A percentile compares a stretch with the other conserved stretches of the same genome.
Conservation (phyloP, 1,140 invertebrate species). For the Steinernema khuongi region DNA sequence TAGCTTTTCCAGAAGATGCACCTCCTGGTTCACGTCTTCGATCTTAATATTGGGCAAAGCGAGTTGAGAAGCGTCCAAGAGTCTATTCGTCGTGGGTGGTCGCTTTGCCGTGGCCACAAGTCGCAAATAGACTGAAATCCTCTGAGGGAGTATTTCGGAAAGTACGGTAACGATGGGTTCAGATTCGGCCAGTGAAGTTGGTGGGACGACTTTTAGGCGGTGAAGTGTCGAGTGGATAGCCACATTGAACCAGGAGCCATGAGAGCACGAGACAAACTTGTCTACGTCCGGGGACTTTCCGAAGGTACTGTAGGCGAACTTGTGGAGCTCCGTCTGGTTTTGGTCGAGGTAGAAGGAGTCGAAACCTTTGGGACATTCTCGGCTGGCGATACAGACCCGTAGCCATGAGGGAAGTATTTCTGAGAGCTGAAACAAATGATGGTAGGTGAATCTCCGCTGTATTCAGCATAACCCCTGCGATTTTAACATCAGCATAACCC, state of each 20-base stretch:
- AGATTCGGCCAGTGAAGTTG: neutral
- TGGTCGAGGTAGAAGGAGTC: neutral
- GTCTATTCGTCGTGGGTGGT: constrained; percentile 14
- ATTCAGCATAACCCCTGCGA: no score
- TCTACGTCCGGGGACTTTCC: neutral
- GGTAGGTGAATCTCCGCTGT: no score
- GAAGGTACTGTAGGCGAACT: constrained; percentile 1
- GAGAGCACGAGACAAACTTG: neutral
- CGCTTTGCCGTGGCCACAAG: neutral
- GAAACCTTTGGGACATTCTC: neutral
- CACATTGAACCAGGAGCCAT: constrained; percentile 9
- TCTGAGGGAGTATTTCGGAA: neutral
- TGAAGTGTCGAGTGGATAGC: neutral
- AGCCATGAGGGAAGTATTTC: constrained; percentile 27
- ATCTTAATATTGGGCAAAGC: constrained; percentile 26
- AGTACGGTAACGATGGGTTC: neutral
- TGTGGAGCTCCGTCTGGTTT: neutral
- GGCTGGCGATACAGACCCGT: constrained; percentile 22
- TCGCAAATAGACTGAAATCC: constrained; percentile 18
- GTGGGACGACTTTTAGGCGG: neutral
- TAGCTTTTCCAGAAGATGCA: neutral
- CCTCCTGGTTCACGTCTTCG: neutral
- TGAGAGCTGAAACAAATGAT: constrained; percentile 16
- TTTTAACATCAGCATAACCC: neutral
- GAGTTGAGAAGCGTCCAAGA: constrained; percentile 29